phyloP scores from a whole-genome alignment of 2,113 vertebrate genomes.

The Chaetodon trifascialis region DNA sequence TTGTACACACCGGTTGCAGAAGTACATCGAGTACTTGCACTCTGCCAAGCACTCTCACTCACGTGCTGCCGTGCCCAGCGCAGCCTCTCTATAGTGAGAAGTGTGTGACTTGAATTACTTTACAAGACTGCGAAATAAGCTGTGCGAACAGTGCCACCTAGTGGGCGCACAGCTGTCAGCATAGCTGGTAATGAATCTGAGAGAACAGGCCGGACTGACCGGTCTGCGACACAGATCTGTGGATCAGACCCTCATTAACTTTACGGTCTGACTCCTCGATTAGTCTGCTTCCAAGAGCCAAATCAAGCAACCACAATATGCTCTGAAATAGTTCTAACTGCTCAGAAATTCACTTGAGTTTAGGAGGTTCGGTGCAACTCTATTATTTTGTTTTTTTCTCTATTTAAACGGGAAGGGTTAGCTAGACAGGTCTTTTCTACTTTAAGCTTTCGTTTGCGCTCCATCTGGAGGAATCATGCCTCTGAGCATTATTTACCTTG shows the following conservation, averaged over 20 bases:
- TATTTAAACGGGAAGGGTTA: neutral
- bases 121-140: conserved; percentile 11
- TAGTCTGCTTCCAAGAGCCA: conserved; percentile 21
- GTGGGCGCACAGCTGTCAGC: conserved; percentile 36
- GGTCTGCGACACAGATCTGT: conserved; percentile 5
- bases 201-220: conserved; percentile 13
- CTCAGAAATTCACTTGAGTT: conserved; percentile 7
- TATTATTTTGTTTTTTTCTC: neutral
- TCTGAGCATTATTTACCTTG: neutral
- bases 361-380: neutral
- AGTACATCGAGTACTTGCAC: conserved; percentile 42
- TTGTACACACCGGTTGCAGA: conserved; percentile 33
- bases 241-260: conserved; percentile 23
- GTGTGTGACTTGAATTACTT: conserved; percentile 18
- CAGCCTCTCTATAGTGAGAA: conserved; percentile 27
- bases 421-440: neutral
- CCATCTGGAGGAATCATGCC: neutral
- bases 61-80: neutral
- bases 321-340: conserved; percentile 7
- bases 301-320: neutral
- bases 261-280: neutral
- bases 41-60: conserved; percentile 31
- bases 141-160: conserved; percentile 61
- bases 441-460: neutral
- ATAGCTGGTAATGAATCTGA: neutral